phyloP scores from a whole-genome alignment of 2,113 vertebrate genomes.

The Thermophis baileyi region DNA sequence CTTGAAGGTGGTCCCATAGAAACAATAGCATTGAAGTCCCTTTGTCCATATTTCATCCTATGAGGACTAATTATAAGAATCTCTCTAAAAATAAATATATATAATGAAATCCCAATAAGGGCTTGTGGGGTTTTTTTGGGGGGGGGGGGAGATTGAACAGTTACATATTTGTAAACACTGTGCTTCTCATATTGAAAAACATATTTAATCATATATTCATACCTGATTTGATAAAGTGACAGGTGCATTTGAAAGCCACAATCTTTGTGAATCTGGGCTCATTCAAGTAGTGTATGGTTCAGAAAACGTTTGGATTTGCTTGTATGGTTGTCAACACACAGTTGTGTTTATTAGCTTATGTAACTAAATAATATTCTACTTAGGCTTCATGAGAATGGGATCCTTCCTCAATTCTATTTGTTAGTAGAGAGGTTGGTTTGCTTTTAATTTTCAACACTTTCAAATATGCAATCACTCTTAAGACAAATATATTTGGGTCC shows the following conservation, averaged over 20 bases:
- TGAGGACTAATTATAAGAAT: not conserved
- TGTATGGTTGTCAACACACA: not conserved
- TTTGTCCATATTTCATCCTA: not conserved
- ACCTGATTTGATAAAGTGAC: not conserved
- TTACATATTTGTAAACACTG: not conserved
- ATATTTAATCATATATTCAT: not conserved
- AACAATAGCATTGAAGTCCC: not conserved
- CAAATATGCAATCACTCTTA: not conserved
- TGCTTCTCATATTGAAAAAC: not conserved
- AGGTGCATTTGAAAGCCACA: constrained; percentile 30
- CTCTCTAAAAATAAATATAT: not conserved
- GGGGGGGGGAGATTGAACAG: not conserved
- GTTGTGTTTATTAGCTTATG: not conserved
- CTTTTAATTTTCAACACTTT: not conserved
- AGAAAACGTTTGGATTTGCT: not conserved
- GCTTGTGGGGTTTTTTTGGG: not conserved
- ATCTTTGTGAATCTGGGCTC: not conserved
- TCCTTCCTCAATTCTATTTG: not conserved
- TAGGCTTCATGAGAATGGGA: constrained; percentile 1
- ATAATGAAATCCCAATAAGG: not conserved
- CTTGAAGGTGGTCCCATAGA: not conserved
- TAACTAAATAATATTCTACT: not conserved
- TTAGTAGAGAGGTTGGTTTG: not conserved
- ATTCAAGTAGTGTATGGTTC: constrained; percentile 30
- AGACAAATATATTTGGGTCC: not conserved